Conservation (phyloP, 2,797 vertebrate genomes). For the Pantherophis vulpinus region DNA sequence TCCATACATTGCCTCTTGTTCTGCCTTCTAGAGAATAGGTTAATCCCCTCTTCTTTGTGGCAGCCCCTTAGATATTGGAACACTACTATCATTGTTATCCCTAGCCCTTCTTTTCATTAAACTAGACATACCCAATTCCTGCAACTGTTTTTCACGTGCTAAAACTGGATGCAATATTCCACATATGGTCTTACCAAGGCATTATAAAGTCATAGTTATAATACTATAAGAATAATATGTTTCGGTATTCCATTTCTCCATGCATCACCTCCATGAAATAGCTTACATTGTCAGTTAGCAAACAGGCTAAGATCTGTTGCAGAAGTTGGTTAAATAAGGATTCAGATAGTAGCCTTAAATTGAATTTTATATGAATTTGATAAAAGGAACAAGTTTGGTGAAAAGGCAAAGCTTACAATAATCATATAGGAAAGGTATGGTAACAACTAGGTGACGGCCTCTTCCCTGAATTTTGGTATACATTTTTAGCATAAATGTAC, state of each 20-base stretch:
- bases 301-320: neutral
- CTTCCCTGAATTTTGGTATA: neutral
- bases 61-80: neutral
- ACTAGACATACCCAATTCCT: neutral
- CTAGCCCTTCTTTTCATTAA: neutral
- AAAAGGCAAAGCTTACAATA: neutral
- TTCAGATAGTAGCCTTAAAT: neutral
- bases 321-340: neutral
- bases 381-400: neutral
- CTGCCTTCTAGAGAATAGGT: neutral
- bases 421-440: neutral
- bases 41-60: neutral
- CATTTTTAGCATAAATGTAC: neutral
- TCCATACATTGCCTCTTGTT: neutral
- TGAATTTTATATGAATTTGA: neutral
- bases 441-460: neutral
- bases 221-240: neutral
- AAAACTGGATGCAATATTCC: neutral
- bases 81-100: neutral
- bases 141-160: neutral
- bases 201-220: neutral
- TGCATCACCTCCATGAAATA: neutral
- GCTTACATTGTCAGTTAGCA: neutral
- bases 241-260: neutral
- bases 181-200: neutral